A percentile compares a stretch with the other conserved stretches of the same genome.
phyloP scores from a whole-genome alignment of 2,888 invertebrate species.

The Tiliacea aurago region DNA sequence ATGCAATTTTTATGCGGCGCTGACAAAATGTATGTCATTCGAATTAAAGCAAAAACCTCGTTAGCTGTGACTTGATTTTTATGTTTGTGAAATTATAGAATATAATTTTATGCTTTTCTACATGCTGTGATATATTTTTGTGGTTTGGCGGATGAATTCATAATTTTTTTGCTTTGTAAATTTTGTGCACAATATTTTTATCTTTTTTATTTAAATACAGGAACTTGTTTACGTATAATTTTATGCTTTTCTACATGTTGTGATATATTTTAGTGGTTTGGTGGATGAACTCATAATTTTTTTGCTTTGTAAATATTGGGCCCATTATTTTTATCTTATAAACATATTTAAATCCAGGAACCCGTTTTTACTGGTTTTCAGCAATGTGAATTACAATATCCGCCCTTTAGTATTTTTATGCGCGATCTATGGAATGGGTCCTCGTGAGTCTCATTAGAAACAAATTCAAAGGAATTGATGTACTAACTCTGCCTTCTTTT shows the following conservation, averaged over 20 bases:
- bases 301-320: too few relatives aligned
- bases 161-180: neutral
- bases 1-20: conserved; percentile 48
- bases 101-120: neutral
- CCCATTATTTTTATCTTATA: too few relatives aligned
- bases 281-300: too few relatives aligned
- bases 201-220: neutral
- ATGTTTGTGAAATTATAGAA: conserved; percentile 4
- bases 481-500: too few relatives aligned
- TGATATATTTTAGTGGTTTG: too few relatives aligned
- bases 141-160: neutral
- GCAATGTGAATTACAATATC: neutral
- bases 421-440: too few relatives aligned
- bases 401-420: neutral
- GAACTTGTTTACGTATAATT: too few relatives aligned
- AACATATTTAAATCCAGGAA: neutral
- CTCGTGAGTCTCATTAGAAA: too few relatives aligned
- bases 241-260: too few relatives aligned
- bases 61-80: conserved; percentile 26
- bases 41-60: conserved; percentile 32
- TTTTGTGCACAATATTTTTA: neutral
- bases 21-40: conserved; percentile 53
- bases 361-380: neutral
- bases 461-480: too few relatives aligned
- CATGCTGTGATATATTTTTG: neutral